phyloP scores from a whole-genome alignment of 2,113 vertebrate species.

The Seriola quinqueradiata region DNA sequence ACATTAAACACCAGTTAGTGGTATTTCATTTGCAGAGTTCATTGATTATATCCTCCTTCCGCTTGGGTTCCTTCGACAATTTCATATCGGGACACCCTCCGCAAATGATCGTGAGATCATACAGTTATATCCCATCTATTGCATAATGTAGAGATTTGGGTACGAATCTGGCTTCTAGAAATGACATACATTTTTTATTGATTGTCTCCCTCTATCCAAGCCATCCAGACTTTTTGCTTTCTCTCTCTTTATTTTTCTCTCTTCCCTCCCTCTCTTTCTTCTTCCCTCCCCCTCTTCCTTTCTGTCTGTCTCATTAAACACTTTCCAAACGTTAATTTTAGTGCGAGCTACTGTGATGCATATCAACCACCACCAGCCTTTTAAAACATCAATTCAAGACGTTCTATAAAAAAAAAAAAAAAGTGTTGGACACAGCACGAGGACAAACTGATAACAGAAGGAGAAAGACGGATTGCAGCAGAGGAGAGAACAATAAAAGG shows the following conservation, averaged over 20 bases:
- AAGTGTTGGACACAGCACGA: background rate
- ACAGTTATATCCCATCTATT: conserved; percentile 9
- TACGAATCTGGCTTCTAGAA: conserved; percentile 2
- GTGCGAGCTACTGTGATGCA: background rate
- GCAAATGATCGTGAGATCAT: conserved; percentile 21
- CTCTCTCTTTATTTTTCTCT: background rate
- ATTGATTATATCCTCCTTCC: background rate
- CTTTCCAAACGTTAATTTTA: conserved; percentile 1
- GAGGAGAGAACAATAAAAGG: background rate
- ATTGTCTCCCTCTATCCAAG: conserved; percentile 4
- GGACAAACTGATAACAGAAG: background rate
- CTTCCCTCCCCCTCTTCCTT: background rate
- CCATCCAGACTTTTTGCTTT: background rate
- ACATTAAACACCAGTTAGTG: conserved; percentile 1
- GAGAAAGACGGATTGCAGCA: background rate
- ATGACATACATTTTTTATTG: conserved; percentile 14
- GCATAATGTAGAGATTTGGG: conserved; percentile 15
- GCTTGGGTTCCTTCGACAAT: background rate
- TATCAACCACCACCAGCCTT: background rate
- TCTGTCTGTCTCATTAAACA: background rate
- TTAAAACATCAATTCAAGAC: conserved; percentile 9
- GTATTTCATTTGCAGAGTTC: conserved; percentile 10
- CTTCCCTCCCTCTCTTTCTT: background rate
- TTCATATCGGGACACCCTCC: background rate
- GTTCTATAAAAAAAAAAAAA: background rate